Conservation (phyloP, 2,888 invertebrate species). For the Drosophila lacicola region DNA sequence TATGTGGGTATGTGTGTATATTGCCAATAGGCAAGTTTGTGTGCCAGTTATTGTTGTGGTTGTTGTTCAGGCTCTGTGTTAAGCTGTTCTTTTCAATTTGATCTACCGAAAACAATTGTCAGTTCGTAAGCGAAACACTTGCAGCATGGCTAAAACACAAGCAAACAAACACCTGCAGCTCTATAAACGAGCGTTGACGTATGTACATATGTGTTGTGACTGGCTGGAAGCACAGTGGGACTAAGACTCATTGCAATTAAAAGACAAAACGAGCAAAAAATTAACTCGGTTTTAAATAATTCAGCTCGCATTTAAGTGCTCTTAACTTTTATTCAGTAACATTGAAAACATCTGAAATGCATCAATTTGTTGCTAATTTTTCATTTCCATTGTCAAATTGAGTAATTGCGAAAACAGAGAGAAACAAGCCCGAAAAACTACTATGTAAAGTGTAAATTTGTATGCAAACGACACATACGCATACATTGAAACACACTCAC, state of each 20-base stretch:
- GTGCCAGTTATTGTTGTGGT: constrained; percentile 56
- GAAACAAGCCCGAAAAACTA: constrained; percentile 26
- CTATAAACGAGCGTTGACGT: constrained; percentile 43
- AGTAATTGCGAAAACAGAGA: constrained; percentile 53
- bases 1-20: constrained; percentile 22
- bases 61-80: constrained; percentile 36
- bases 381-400: constrained; percentile 57
- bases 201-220: constrained; percentile 1
- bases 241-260: constrained; percentile 31
- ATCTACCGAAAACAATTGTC: constrained; percentile 66
- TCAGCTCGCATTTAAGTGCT: neutral
- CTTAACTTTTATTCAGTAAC: constrained; percentile 2
- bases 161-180: constrained; percentile 37
- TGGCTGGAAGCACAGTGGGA: constrained; percentile 54
- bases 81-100: constrained; percentile 64
- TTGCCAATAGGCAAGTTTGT: constrained; percentile 55
- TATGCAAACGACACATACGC: constrained; percentile 57
- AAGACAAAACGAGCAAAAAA: neutral
- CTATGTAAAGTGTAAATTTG: constrained; percentile 69
- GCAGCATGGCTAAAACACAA: constrained; percentile 34
- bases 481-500: constrained; percentile 18
- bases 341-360: constrained; percentile 29
- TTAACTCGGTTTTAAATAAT: neutral
- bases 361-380: constrained; percentile 34
- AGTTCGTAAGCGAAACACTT: constrained; percentile 57